phyloP scores from a whole-genome alignment of 2,888 invertebrate genomes.

The Salpingus planirostris region DNA sequence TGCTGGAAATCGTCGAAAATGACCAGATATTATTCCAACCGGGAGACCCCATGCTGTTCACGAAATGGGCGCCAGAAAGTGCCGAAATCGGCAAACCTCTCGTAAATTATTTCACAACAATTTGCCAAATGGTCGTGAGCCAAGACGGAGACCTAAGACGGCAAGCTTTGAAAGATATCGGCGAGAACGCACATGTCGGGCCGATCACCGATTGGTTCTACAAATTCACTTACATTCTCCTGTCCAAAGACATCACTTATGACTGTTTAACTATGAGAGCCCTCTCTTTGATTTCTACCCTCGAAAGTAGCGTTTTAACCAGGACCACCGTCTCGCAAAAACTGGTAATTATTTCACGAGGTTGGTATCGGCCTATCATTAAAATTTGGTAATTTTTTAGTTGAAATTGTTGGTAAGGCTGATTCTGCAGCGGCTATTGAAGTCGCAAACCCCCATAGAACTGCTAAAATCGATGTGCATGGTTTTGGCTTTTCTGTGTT shows the following conservation, averaged over 20 bases:
- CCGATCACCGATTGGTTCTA: conserved; percentile 54
- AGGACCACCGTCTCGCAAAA: conserved; percentile 49
- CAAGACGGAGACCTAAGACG: conserved; percentile 46
- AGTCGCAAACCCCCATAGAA: conserved; percentile 24
- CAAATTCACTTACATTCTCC: conserved; percentile 48
- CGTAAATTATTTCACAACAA: conserved; percentile 31
- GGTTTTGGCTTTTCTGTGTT: conserved; percentile 31
- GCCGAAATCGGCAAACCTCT: conserved; percentile 24
- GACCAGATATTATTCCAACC: conserved; percentile 28
- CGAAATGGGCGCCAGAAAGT: conserved; percentile 31
- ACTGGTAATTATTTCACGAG: conserved; percentile 44
- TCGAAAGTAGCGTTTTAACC: conserved; percentile 51
- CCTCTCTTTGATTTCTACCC: conserved; percentile 49
- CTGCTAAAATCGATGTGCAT: conserved; percentile 33
- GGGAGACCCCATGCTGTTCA: conserved; percentile 25
- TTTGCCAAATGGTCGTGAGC: conserved; percentile 45
- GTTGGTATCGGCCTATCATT: no score
- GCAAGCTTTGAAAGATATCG: conserved; percentile 48
- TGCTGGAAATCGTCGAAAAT: conserved; percentile 31
- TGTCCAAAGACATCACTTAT: conserved; percentile 47
- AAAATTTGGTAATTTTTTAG: no score
- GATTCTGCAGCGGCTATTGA: conserved; percentile 32
- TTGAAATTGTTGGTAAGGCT: conserved; percentile 33
- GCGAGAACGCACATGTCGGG: conserved; percentile 50
- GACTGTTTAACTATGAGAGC: conserved; percentile 35